Evolutionary conservation across 2,888 invertebrate genomes (phyloP), one percentile per base, ranked within the genome.

Genomic region (Liodrosophila aerea): DNA sequence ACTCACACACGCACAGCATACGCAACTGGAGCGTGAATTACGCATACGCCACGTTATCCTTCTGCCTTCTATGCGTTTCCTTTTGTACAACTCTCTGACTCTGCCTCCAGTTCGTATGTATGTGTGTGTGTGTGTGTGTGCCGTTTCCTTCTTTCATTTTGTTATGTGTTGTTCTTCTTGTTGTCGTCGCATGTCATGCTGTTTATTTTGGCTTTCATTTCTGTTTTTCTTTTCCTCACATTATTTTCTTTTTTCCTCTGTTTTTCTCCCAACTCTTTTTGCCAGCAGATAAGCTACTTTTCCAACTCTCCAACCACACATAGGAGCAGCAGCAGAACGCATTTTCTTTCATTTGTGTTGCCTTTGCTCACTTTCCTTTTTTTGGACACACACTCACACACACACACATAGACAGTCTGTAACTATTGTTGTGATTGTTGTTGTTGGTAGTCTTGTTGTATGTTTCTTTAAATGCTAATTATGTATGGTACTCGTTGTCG

Each of bases 1-100:
- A 43, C 33, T 36, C 11, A 36, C 36, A 56, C 34, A 39, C 37
- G 37, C 30, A 49, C 52, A 64, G 75, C 43, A 70, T 58, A 85
- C 84, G 84, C 73, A 80, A 80, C 73, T 80, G 80, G 86, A 80
- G 78, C 78, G 86, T 80, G 66, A 80, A 85, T 85, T 85, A 80
- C 78, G 76, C 84, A 80, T 85, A 83, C 86, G 84, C 83, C 83
- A 80, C 81, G 76, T 78, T 75, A 61, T 60, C 64, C 40, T 39
- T 60, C 52, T 53, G 64, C 69, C 59, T 70, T 60, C 50, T 56
- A 60, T 73, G 22, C 43, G 56, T 74, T 71, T 71, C 64, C 70
- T 69, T 59, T 52, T 53, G 64, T 57, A 49, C 59, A 53, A 50
- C 44, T 57, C 54, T 49, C 13, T 47, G 12, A 33, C 7, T 52